Base-by-base conservation (phyloP, 2,797 vertebrate species). In the Anabacerthia variegaticeps region DNA sequence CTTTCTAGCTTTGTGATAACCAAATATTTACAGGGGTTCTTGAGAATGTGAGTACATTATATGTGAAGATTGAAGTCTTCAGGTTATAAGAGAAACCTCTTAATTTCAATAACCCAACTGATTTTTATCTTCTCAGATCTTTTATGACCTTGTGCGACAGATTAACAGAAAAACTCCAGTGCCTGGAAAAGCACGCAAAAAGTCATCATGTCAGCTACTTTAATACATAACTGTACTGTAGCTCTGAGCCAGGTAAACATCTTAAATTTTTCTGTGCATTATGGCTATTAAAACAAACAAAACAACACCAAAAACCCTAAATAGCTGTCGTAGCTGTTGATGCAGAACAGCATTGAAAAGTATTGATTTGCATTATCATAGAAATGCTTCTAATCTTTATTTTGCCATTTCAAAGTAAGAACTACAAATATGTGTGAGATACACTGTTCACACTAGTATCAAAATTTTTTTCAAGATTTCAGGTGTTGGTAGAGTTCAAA, bases 161-260 rank as follows among this genome's bases (percentile, higher is more conserved):
- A 99, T 99, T 98, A 99, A 99, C 98, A 99, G 98, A 98, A 99
- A 99, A 99, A 99, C 98, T 96, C 98, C 98, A 88, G 98, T 98
- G 97, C 98, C 98, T 96, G 98, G 98, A 96, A 99, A 98, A 97
- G 97, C 98, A 93, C 98, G 98, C 97, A 99, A 98, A 98, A 98
- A 98, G 98, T 98, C 98, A 37, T 98, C 98, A n/a, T 99, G 98
- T 98, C 98, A 98, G 94, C 98, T 99, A 98, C 98, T 99, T 98
- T 99, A 99, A 99, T 98, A 97, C 94, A 97, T 95, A 97, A 97
- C 97, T 98, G 97, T 98, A 97, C 98, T 98, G 98, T 98, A 98
- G 98, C 98, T 98, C 98, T 98, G 98, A 99, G 98, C 98, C 98
- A 99, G 98, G 98, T 99, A 98, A 96, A 93, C 77, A 23, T 12